Base-by-base conservation (phyloP, 2,888 invertebrate species). In the Tigriopus californicus region DNA sequence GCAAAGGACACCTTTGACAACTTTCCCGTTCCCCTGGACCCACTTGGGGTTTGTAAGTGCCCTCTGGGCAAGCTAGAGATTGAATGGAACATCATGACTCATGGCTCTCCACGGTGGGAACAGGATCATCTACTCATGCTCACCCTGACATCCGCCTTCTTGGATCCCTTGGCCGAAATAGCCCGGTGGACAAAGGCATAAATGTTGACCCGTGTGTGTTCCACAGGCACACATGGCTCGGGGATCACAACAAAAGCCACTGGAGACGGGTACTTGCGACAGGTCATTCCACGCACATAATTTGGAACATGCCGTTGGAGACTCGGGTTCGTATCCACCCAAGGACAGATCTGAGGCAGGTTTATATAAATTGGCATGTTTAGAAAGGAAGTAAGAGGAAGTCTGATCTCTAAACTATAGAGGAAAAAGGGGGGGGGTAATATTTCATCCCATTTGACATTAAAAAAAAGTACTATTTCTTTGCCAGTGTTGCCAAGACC, bases 131-230 rank as follows among this genome's bases (percentile, higher is more conserved):
- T 33, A 5, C 8, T 33, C 4, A 33, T 5, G 4, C 8, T 33
- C 8, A 33, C 33, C 33, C 8, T 33, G 33, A 33, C 33, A 33
- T 33, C 33, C 33, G 3, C 33, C 33, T 8, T 33, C 4, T 33
- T 33, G 70, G 1, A 80, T 68, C 1, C 82, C 82, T 15, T 76
- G 76, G 41, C 82, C 82, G 65, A 79, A 80, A 66, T 75, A 80
- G 12, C 82, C 82, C 3, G 75, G 70, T 46, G 75, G 73, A 64
- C 82, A 83, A 22, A 79, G 69, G 65, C 82, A 83, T n/a, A 77
- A 75, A 65, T 80, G 82, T 65, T 79, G 79, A 1, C 82, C 82
- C 0, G 80, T 80, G 18, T 79, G 76, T 4, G 78, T 79, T 1
- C 80, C 81, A 66, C 82, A 82, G 12, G 77, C 74, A 66, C 82